phyloP scores from a whole-genome alignment of 1,140 invertebrate genomes.

The Globodera rostochiensis region DNA sequence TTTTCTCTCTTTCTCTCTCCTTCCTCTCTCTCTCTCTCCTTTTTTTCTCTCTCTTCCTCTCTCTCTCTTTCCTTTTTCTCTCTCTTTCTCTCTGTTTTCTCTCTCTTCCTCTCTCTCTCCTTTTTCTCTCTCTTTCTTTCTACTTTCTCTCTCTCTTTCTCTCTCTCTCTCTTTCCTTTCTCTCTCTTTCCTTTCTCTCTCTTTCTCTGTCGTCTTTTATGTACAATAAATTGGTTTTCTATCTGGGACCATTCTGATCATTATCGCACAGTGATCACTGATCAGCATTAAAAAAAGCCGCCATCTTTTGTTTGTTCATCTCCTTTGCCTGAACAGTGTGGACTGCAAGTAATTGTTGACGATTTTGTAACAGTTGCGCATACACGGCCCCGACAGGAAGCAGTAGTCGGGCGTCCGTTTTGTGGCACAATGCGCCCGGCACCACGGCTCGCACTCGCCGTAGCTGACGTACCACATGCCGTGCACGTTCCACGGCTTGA shows the following conservation, averaged over 20 bases:
- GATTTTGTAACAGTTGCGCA: conserved; percentile 9
- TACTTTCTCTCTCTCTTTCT: too few species aligned
- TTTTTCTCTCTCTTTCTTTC: too few species aligned
- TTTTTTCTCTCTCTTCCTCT: too few species aligned
- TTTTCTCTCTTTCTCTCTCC: too few species aligned
- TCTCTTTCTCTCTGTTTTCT: too few species aligned
- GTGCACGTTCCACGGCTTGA: conserved; percentile 1
- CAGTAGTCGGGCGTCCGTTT: conserved; percentile 9
- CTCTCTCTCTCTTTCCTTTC: too few species aligned
- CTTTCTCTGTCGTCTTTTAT: too few species aligned
- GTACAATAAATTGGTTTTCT: not conserved
- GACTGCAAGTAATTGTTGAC: not conserved
- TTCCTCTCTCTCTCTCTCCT: too few species aligned
- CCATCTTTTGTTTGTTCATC: not conserved
- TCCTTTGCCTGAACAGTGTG: not conserved
- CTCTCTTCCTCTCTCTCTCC: too few species aligned
- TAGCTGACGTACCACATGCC: not conserved
- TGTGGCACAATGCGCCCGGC: conserved; percentile 8
- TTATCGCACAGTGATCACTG: not conserved
- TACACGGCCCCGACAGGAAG: not conserved
- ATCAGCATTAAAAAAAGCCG: too few species aligned
- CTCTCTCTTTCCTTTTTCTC: too few species aligned
- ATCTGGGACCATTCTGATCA: not conserved
- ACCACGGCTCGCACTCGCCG: conserved; percentile 15
- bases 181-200: too few species aligned